Percentiles rank a stretch among this genome's conserved stretches.
phyloP scores from a whole-genome alignment of 64 coral and sea anemone species.

The Montipora cactus region DNA sequence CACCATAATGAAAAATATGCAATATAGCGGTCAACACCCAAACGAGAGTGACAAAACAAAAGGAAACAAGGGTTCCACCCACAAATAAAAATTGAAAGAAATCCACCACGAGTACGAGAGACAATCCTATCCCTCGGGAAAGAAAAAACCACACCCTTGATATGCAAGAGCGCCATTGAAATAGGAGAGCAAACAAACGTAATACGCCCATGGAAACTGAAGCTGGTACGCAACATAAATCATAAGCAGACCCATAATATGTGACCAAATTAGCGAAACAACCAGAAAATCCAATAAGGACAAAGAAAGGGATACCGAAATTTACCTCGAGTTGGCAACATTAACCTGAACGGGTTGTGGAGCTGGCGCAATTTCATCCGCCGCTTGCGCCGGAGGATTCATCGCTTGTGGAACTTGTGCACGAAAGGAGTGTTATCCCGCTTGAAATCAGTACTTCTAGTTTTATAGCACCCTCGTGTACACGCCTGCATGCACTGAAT shows the following conservation, averaged over 20 bases:
- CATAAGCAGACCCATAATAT: not conserved
- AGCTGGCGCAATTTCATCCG: too few relatives aligned
- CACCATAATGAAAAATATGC: too few relatives aligned
- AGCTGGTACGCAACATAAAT: not conserved
- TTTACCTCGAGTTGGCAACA: not conserved
- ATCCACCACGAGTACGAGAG: not conserved
- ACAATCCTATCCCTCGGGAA: too few relatives aligned
- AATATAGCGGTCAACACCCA: too few relatives aligned
- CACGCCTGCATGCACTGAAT: too few relatives aligned
- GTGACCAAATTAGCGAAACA: not conserved
- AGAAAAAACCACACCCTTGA: not conserved
- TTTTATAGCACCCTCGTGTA: too few relatives aligned
- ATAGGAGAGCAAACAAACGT: not conserved
- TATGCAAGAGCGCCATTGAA: not conserved
- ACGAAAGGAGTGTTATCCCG: too few relatives aligned
- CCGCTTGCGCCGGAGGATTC: too few relatives aligned
- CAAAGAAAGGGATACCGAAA: not conserved
- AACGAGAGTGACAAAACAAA: not conserved
- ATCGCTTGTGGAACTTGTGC: too few relatives aligned
- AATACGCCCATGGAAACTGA: not conserved
- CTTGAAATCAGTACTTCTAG: too few relatives aligned
- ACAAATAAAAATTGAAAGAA: not conserved
- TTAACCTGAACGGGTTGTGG: too few relatives aligned
- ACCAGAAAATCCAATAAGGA: not conserved
- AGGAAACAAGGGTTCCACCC: not conserved